Evolutionary conservation across 1,140 invertebrate species (phyloP).

Genomic region (Brachionus plicatilis): DNA sequence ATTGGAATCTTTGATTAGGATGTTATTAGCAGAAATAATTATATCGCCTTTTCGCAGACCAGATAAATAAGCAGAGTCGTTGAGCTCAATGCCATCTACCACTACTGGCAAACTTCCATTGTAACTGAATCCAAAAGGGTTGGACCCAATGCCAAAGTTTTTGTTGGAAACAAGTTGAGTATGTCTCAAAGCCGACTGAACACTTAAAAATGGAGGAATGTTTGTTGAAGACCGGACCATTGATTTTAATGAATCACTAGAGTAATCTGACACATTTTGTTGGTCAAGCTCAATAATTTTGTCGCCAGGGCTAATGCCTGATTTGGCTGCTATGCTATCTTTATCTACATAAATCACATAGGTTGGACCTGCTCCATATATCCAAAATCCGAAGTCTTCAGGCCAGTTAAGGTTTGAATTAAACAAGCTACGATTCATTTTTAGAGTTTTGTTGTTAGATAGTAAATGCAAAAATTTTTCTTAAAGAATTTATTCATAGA

Average conservation of each 20-base stretch:
- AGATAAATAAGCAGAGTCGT: not conserved
- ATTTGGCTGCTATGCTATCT: constrained; percentile 47
- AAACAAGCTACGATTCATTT: not conserved
- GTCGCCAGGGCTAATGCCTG: constrained; percentile 51
- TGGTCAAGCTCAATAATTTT: constrained; percentile 52
- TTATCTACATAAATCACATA: constrained; percentile 51
- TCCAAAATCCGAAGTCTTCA: constrained; percentile 51
- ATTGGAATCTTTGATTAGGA: not conserved
- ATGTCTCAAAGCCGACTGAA: not conserved
- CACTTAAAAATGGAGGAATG: not conserved
- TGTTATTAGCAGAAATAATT: not conserved
- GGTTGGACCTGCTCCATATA: constrained; percentile 50
- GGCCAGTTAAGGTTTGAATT: constrained; percentile 46
- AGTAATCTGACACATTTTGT: constrained; percentile 50
- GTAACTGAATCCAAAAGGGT: not conserved
- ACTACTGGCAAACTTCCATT: not conserved
- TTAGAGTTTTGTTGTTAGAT: not conserved
- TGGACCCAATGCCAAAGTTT: not conserved
- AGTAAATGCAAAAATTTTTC: not conserved
- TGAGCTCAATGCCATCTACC: not conserved
- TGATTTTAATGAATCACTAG: constrained; percentile 45
- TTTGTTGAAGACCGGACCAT: not conserved
- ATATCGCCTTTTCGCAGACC: not conserved
- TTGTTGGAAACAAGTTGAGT: not conserved
- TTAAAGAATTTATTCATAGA: not conserved